Base-by-base conservation (phyloP, 2,113 vertebrate species). In the Mugil cephalus region DNA sequence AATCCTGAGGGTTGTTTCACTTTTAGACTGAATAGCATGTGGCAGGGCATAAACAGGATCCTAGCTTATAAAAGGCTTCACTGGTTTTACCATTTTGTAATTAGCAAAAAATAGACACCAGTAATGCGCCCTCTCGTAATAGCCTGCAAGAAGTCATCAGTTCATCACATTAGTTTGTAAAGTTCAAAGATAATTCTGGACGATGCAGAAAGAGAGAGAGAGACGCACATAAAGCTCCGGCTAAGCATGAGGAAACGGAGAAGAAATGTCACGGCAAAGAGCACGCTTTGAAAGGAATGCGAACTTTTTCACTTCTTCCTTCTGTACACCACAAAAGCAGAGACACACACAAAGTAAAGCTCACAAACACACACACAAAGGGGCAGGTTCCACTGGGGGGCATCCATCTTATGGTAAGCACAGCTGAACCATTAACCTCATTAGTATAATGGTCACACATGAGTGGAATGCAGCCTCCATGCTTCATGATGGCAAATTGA, bases 341-440 rank as follows among this genome's bases (percentile, higher is more conserved):
- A 74, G 40, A 69, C 68, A 48, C 69, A 61, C 62, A 60, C 38
- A 59, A 2, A 42, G 60, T n/a, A 45, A 40, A 53, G 43, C 66
- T 64, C 52, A 47, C 69, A 58, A 58, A 62, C 39, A 39, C 39
- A 72, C 65, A 72, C 55, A 88, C 77, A 81, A 78, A 80, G 80
- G 88, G 82, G 74, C 83, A 87, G 81, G 83, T 89, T 91, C 86
- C 90, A 89, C 87, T 89, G 87, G 86, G 89, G 84, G 82, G 90
- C 85, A 92, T 92, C 89, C 90, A 91, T 92, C 89, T 92, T 85
- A 88, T 89, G 85, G 89, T 91, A 92, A 92, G 89, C 90, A 91
- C 88, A 90, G 92, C 90, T 91, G 91, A 90, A 92, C 91, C 92
- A 92, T 93, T 92, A 89, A 90, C 91, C 91, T 93, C 90, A 91